Evolutionary conservation across 1,140 invertebrate genomes (phyloP).

Genomic region (Sinella curviseta): DNA sequence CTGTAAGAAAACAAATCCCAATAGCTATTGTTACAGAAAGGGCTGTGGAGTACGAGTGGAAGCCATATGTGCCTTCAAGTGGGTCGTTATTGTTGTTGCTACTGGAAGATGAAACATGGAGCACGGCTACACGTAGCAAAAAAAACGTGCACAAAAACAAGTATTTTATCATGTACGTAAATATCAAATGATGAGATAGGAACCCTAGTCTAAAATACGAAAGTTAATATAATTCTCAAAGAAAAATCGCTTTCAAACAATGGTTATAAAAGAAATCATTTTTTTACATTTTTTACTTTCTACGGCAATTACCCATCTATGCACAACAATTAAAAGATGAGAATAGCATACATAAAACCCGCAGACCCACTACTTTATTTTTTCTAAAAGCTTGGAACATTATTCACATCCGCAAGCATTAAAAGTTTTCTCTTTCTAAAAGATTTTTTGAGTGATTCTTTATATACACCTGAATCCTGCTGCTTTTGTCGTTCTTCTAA

Average conservation of each 20-base stretch:
- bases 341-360: too few species aligned
- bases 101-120: constrained; percentile 56
- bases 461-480: constrained; percentile 21
- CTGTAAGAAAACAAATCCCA: constrained; percentile 79
- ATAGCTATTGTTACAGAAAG: constrained; percentile 89
- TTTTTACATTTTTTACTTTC: too few species aligned
- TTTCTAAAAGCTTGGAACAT: too few species aligned
- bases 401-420: constrained; percentile 13
- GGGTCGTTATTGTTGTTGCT: constrained; percentile 66
- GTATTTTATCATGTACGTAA: too few species aligned
- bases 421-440: not conserved
- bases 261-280: too few species aligned
- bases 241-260: too few species aligned
- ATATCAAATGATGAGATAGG: too few species aligned
- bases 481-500: constrained; percentile 21
- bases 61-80: constrained; percentile 60
- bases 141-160: not conserved
- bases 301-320: too few species aligned
- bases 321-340: too few species aligned
- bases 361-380: too few species aligned
- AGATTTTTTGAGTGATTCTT: constrained; percentile 1
- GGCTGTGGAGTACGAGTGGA: constrained; percentile 80
- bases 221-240: too few species aligned
- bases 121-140: constrained; percentile 56
- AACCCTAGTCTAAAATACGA: too few species aligned